Conservation (phyloP, 2,113 vertebrate species). For the Tylochromis polylepis region DNA sequence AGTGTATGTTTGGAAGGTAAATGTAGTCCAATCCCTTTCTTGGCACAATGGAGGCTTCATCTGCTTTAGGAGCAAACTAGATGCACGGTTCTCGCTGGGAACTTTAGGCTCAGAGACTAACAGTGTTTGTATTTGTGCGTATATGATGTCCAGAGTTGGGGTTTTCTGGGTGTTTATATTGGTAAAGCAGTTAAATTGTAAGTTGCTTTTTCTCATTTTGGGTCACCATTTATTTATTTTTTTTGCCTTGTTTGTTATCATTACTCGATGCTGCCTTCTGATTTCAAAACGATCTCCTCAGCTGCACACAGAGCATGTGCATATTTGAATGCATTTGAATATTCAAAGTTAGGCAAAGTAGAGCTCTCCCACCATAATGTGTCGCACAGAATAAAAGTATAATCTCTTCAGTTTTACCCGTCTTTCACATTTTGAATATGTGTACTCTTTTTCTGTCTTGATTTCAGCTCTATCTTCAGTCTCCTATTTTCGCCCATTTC, state of each 20-base stretch:
- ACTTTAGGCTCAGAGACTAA: background rate
- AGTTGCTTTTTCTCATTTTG: background rate
- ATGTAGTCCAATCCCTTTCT: slow-evolving; percentile 27
- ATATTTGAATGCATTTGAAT: slow-evolving; percentile 43
- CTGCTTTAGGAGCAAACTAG: background rate
- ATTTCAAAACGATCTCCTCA: background rate
- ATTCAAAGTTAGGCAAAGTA: slow-evolving; percentile 43
- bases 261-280: background rate
- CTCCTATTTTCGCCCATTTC: background rate
- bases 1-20: slow-evolving; percentile 28
- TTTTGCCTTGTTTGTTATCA: background rate
- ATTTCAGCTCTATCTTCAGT: background rate
- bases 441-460: background rate
- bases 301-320: background rate
- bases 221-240: background rate
- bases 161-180: background rate
- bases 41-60: slow-evolving; percentile 8
- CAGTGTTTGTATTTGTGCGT: background rate
- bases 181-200: background rate
- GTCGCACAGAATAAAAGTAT: background rate
- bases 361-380: background rate
- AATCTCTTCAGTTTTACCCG: background rate
- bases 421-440: background rate
- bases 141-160: background rate
- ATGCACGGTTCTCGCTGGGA: background rate